Evolutionary conservation across 92 coral and sea anemone genomes (phyloP), one percentile per base, ranked within the genome.

Genomic region (Chrysogorgia sp.): DNA sequence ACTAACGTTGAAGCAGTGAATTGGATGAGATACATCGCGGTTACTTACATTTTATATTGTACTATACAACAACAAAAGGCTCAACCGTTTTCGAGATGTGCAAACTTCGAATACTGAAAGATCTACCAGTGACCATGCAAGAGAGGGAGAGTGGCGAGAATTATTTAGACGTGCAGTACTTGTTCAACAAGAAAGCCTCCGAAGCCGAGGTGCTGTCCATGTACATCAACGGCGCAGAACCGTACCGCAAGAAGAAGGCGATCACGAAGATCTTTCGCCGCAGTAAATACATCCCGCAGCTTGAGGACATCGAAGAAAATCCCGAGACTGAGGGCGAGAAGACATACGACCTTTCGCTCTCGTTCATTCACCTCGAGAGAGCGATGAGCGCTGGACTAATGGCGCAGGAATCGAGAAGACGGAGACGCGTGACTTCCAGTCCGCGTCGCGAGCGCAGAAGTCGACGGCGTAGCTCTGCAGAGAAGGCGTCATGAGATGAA

Each of bases 231-330:
- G 79, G 79, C 10, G 79, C 79, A 7, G 79, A 72, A 22, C 79
- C 79, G 13, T 72, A 72, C 66, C 63, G 79, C 63, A 72, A 72
- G 79, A 72, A 72, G 65, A 72, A 53, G 20, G 79, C 79, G 15
- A 72, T 72, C 30, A 72, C 79, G 64, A 72, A 72, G 50, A 72
- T 72, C 12, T 72, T 72, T n/a, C 79, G 79, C 13, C 79, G 79
- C 9, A 72, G 79, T 40, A 72, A 72, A 34, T 72, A 72, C 45
- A 1, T 72, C 13, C 79, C 79, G 1, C 31, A 50, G 24, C 79
- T 72, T 7, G 79, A 53, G 26, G 79, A 72, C 65, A 72, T 72
- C 23, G 79, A 72, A 55, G 79, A 72, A 56, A 56, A 55, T 22
- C 53, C 65, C 20, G 79, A 53, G 30, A 34, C 30, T 3, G 63